Percentiles rank a stretch among this genome's conserved stretches.
These are phyloP conservation scores for Sisyra nigra DNA, from an alignment of 2,888 invertebrate species.

Conservation along the genomic window DNA sequence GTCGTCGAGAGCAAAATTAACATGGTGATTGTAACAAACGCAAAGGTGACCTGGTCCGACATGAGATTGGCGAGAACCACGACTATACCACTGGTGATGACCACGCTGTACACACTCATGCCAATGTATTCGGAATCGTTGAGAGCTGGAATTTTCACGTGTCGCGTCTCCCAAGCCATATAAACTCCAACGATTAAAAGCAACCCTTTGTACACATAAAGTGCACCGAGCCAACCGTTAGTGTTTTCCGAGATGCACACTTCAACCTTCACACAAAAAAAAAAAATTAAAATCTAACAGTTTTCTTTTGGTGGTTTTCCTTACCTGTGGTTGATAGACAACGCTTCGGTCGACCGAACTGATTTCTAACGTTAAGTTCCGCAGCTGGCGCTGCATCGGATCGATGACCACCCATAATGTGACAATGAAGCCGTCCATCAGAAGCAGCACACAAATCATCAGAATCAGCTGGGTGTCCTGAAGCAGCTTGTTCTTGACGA, in stretches of 20 bases:
- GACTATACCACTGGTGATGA: conserved; percentile 73
- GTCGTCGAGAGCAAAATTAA: conserved; percentile 77
- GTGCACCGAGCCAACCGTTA: conserved; percentile 75
- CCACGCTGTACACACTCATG: conserved; percentile 82
- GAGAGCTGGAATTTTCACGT: conserved; percentile 79
- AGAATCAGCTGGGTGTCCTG: conserved; percentile 81
- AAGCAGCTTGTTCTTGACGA: conserved; percentile 77
- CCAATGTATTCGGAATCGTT: conserved; percentile 92
- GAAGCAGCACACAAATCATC: conserved; percentile 62
- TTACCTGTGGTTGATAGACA: conserved; percentile 72
- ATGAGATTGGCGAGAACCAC: conserved; percentile 80
- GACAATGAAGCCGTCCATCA: conserved; percentile 70
- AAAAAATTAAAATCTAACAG: not conserved
- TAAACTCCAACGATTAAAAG: conserved; percentile 79
- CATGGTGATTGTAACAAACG: conserved; percentile 66
- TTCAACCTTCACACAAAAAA: conserved; percentile 50
- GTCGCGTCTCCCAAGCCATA: conserved; percentile 92
- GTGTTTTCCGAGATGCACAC: conserved; percentile 78
- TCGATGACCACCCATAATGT: conserved; percentile 73
- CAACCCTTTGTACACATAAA: conserved; percentile 82
- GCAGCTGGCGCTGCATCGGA: conserved; percentile 72
- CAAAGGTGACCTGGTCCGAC: conserved; percentile 63
- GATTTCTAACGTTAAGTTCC: conserved; percentile 67
- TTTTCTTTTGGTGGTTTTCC: conserved; percentile 12
- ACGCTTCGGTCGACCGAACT: conserved; percentile 62